Percentiles rank a stretch among this genome's conserved stretches.
Evolutionary conservation across 2,797 vertebrate species (phyloP).

Genomic region (Trachops cirrhosus): DNA sequence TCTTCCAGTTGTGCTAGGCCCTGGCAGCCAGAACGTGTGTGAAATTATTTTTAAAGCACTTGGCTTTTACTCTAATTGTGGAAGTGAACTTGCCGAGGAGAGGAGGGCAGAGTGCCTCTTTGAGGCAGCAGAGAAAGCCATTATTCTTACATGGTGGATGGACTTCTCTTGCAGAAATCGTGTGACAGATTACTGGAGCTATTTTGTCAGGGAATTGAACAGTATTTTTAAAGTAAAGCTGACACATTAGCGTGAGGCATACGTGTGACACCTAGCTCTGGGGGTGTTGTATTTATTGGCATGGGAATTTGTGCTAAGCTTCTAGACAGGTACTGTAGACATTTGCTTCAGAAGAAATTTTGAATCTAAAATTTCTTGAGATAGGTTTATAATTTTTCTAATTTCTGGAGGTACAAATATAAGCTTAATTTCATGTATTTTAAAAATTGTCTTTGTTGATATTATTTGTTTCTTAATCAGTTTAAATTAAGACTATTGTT

Average conservation of each 20-base stretch:
- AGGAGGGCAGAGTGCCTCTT: not conserved
- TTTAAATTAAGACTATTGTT: not conserved
- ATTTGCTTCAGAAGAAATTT: not conserved
- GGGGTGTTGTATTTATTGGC: not conserved
- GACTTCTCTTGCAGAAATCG: not conserved
- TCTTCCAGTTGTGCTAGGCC: not conserved
- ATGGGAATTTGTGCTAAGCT: not conserved
- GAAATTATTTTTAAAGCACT: not conserved
- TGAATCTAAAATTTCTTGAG: not conserved
- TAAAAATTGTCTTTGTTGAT: not conserved
- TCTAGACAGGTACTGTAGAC: not conserved
- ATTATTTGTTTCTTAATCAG: not conserved
- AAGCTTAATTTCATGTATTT: not conserved
- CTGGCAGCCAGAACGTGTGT: not conserved
- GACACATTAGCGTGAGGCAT: not conserved
- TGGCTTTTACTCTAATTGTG: not conserved
- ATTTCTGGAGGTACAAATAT: not conserved
- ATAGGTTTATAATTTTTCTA: not conserved
- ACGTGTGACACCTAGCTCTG: not conserved
- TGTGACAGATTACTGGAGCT: not conserved
- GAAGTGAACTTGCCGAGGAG: not conserved
- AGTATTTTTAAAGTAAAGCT: constrained; percentile 20
- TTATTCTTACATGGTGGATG: not conserved
- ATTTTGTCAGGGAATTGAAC: not conserved
- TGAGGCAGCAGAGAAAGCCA: not conserved